phyloP scores from a whole-genome alignment of 2,113 vertebrate species.

The Strigops habroptila region DNA sequence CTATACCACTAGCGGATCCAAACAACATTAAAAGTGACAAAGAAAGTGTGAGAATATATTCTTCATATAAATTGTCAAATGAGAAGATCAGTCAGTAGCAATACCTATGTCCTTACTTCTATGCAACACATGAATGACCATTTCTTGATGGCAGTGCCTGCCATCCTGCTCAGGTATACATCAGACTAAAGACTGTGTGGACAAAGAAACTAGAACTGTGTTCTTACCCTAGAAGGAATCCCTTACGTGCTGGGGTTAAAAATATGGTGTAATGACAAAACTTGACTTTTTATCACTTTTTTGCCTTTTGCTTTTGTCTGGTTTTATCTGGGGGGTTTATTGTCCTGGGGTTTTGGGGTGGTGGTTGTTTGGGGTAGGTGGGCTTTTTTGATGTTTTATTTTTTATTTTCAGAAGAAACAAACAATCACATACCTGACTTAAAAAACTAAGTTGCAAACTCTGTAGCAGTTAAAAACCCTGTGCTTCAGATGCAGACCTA shows the following conservation, averaged over 20 bases:
- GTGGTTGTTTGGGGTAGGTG: not conserved
- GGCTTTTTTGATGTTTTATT: not conserved
- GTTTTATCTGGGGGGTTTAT: not conserved
- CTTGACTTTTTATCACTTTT: not conserved
- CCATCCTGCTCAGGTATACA: not conserved
- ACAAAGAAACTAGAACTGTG: not conserved
- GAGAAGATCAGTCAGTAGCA: not conserved
- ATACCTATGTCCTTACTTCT: not conserved
- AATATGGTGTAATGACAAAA: not conserved
- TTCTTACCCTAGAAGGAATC: not conserved
- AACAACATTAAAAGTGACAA: not conserved
- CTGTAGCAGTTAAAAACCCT: not conserved
- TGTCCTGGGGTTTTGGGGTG: not conserved
- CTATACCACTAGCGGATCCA: not conserved
- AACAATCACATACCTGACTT: not conserved
- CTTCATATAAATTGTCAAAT: not conserved
- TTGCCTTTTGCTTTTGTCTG: not conserved
- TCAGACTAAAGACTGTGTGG: not conserved
- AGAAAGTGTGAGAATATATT: not conserved
- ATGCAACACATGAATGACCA: not conserved
- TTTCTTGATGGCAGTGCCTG: not conserved
- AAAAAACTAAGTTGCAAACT: not conserved
- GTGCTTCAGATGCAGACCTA: not conserved
- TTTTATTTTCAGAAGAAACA: not conserved
- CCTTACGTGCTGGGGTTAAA: not conserved